Evolutionary conservation across 2,888 invertebrate genomes (phyloP).

Genomic region (Tolmerus cingulatus): DNA sequence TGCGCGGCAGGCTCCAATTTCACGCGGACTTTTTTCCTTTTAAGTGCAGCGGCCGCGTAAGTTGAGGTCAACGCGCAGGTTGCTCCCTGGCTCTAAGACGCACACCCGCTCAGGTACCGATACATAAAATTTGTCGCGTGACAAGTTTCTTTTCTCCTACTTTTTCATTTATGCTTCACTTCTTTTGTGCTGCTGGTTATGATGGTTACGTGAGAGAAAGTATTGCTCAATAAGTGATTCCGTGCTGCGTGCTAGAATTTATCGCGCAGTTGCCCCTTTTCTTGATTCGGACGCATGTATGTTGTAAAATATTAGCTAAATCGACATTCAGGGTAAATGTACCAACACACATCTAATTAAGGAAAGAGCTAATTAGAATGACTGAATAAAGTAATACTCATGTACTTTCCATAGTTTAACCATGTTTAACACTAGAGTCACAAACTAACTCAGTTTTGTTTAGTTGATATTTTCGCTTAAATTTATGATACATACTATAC

Average conservation of each 20-base stretch:
- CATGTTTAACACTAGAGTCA: too few relatives aligned
- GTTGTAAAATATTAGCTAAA: not conserved
- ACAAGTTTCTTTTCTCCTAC: not conserved
- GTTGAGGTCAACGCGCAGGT: slow-evolving; percentile 41
- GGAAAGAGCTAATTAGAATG: not conserved
- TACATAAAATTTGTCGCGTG: not conserved
- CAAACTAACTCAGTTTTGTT: too few relatives aligned
- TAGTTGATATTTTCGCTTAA: too few relatives aligned
- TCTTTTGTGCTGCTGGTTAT: slow-evolving; percentile 20
- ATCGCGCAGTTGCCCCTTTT: not conserved
- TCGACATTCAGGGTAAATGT: not conserved
- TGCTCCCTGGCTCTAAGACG: not conserved
- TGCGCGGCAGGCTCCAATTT: not conserved
- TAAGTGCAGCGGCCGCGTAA: not conserved
- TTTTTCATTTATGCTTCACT: not conserved
- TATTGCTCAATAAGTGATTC: slow-evolving; percentile 42
- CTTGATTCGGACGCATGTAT: not conserved
- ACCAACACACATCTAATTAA: not conserved
- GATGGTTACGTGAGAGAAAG: slow-evolving; percentile 48
- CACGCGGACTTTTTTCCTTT: not conserved
- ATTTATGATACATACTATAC: too few relatives aligned
- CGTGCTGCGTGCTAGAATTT: not conserved
- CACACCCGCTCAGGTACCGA: not conserved
- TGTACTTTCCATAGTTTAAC: not conserved
- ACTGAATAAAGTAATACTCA: not conserved